Conservation (phyloP, 2,888 invertebrate species). For the Oscheius sp. region DNA sequence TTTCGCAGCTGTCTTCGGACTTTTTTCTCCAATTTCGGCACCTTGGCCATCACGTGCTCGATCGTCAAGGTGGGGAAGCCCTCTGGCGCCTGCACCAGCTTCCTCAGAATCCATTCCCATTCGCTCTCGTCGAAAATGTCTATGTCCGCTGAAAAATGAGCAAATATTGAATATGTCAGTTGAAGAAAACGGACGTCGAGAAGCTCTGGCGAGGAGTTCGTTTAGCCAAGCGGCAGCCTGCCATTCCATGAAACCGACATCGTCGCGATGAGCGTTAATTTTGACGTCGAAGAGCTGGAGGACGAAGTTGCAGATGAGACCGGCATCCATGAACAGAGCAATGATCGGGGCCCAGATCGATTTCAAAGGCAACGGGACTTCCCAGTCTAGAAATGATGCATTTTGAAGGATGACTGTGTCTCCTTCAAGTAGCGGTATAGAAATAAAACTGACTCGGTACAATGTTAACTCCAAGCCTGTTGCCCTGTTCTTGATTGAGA, state of each 20-base stretch:
- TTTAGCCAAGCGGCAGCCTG: constrained; percentile 12
- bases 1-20: constrained; percentile 30
- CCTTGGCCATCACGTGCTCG: constrained; percentile 24
- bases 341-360: constrained; percentile 32
- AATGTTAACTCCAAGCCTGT: neutral
- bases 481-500: neutral
- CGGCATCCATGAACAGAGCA: neutral
- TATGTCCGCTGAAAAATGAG: constrained; percentile 4
- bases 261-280: neutral
- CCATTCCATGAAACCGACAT: neutral
- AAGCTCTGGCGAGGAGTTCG: neutral
- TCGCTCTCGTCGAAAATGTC: constrained; percentile 24
- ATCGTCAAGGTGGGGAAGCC: neutral
- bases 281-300: neutral
- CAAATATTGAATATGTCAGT: neutral
- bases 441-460: neutral
- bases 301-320: neutral
- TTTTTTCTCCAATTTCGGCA: constrained; percentile 23
- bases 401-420: neutral
- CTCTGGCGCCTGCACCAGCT: constrained; percentile 11
- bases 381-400: constrained; percentile 21
- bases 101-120: constrained; percentile 26
- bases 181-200: constrained; percentile 6
- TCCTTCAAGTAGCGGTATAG: neutral
- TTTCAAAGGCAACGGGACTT: constrained; percentile 16